Evolutionary conservation across 2,113 vertebrate species (phyloP), one percentile per base, ranked within the genome.

Genomic region (Ammodytes dubius): DNA sequence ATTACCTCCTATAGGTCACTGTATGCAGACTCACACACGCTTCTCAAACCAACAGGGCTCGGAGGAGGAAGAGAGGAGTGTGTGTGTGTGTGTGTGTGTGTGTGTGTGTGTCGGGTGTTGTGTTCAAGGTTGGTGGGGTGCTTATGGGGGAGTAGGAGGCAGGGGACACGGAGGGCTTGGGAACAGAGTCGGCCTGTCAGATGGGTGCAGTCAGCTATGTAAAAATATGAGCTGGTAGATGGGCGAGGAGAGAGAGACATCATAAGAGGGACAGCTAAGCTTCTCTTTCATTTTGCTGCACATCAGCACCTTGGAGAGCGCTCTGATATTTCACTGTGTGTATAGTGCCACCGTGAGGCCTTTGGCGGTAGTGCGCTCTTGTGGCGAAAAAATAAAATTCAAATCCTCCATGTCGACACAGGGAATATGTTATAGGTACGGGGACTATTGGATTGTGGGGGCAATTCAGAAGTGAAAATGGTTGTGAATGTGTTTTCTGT

Each of bases 1-100:
- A 88, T 92, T 89, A 86, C 83, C 74, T 60, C 82, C 91, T 87
- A 92, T 93, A 92, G 90, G 93, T 93, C 92, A 93, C 74, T 40
- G 77, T 82, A 67, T 83, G 85, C 79, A 85, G 86, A 87, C 77
- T 87, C 83, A 76, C 74, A 76, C 66, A 60, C 74, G 49, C 71
- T 72, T 49, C 77, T 85, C 79, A 70, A 87, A 75, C 83, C 79
- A 63, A 71, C 74, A 71, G 70, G 84, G 68, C 72, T 84, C 46
- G 40, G 74, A 66, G 63, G 63, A 67, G 35, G 37, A 74, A 39
- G 59, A 52, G 56, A 11, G 15, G 17, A 8, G 42, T 47, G 61
- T 35, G 37, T 43, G 14, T 35, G 77, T 71, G 59, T 39, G 11
- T 65, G 54, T 37, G 64, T 37, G 45, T 70, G 11, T 73, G 50